Evolutionary conservation across 2,797 vertebrate species (phyloP), one percentile per base, ranked within the genome.

Genomic region (Iguana delicatissima): DNA sequence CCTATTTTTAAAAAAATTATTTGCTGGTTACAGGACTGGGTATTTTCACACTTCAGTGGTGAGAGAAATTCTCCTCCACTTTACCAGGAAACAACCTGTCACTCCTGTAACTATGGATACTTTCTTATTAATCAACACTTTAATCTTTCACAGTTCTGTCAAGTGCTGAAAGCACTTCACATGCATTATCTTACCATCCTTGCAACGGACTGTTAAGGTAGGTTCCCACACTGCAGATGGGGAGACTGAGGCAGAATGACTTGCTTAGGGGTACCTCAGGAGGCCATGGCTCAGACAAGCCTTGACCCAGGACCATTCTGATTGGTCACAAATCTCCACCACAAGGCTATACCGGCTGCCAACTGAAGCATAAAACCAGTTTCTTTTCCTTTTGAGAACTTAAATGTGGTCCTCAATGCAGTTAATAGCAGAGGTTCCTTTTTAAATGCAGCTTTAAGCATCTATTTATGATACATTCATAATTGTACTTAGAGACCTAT

Each of bases 51-150:
- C 92, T 26, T 42, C 62, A 89, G 90, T 92, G 32, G 59, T 74
- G 88, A 92, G 93, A 94, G 72, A 95, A 91, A 81, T 5, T 52
- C 76, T 93, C 26, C 91, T 93, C 93, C 94, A 94, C 95, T 90
- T 92, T 89, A 94, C 91, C 92, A 64, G 73, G 52, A 64, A 46
- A 64, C 3, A 90, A 89, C 82, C 72, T 29, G 3, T 59, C 72
- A 88, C 86, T 86, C 67, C 81, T 93, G 74, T 26, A 88, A 89
- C 59, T 89, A 86, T 64, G 59, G 87, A 80, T 80, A 35, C 88
- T 89, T 89, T 92, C 90, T 93, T 69, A 74, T 92, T 91, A 90
- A 89, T 77, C 29, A 94, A 92, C 82, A 35, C 6, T 74, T 81
- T 20, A 50, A 50, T 5, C 1, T 83, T 89, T 22, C 87, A 91